Evolutionary conservation across 1,140 invertebrate genomes (phyloP).

Genomic region (Diuraphis noxia): DNA sequence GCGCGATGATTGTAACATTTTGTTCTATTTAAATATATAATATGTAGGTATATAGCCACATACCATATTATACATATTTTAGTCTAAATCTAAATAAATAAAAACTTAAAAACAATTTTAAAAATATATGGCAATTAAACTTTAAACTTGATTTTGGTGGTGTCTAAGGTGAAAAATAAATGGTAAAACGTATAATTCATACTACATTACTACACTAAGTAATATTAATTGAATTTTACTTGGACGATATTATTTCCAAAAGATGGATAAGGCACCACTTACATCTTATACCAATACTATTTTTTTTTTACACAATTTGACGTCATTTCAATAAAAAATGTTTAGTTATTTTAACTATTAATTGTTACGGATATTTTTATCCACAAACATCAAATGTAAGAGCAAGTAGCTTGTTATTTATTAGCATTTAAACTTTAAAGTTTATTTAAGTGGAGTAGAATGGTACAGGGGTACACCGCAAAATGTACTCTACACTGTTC

Average conservation of each 20-base stretch:
- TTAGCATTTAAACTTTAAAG: too few species aligned
- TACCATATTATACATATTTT: neutral
- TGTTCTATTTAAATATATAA: neutral
- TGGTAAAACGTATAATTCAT: neutral
- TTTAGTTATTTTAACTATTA: too few species aligned
- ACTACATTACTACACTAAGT: neutral
- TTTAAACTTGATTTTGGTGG: neutral
- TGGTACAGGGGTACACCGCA: too few species aligned
- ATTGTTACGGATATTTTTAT: too few species aligned
- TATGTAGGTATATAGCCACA: neutral
- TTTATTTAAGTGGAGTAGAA: too few species aligned
- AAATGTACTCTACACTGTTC: too few species aligned
- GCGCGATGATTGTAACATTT: neutral
- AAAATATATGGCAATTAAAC: neutral
- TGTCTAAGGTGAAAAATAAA: neutral
- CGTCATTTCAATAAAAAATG: too few species aligned
- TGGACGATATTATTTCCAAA: neutral
- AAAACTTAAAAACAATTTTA: too few species aligned
- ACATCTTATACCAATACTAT: neutral
- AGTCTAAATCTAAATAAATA: too few species aligned
- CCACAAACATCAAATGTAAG: too few species aligned
- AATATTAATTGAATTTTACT: neutral
- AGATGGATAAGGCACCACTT: neutral
- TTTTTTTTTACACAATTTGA: too few species aligned
- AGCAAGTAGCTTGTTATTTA: too few species aligned